These are phyloP conservation scores for Neoaliturus tenellus DNA, from an alignment of 2,888 invertebrate genomes.

Conservation along the genomic window DNA sequence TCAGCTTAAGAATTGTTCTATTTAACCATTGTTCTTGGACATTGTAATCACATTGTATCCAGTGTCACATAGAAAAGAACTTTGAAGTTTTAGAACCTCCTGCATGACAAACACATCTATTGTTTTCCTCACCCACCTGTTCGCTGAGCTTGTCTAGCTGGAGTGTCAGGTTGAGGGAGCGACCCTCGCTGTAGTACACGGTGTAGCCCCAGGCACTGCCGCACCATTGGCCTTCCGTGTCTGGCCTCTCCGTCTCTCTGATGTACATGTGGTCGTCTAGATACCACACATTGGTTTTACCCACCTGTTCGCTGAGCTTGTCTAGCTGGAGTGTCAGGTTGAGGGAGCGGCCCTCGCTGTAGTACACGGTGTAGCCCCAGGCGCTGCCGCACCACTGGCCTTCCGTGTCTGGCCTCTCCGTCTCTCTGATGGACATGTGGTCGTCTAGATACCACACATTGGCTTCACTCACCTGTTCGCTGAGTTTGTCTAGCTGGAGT, in stretches of 20 bases:
- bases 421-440: constrained; percentile 86
- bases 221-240: constrained; percentile 88
- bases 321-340: constrained; percentile 84
- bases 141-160: constrained; percentile 82
- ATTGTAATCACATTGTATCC: too few relatives aligned
- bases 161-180: constrained; percentile 86
- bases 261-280: constrained; percentile 90
- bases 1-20: too few relatives aligned
- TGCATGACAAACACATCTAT: too few relatives aligned
- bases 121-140: constrained; percentile 81
- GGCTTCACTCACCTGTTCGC: constrained; percentile 83
- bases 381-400: constrained; percentile 91
- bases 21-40: too few relatives aligned
- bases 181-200: constrained; percentile 89
- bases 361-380: constrained; percentile 90
- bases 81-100: too few relatives aligned
- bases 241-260: constrained; percentile 82
- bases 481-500: constrained; percentile 80
- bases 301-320: constrained; percentile 84
- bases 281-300: too few relatives aligned
- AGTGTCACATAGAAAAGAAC: too few relatives aligned
- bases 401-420: constrained; percentile 81
- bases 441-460: constrained; percentile 81
- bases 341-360: constrained; percentile 87
- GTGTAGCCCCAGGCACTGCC: constrained; percentile 91